Conservation (phyloP, 2,113 vertebrate species). For the Gymnarchus niloticus region DNA sequence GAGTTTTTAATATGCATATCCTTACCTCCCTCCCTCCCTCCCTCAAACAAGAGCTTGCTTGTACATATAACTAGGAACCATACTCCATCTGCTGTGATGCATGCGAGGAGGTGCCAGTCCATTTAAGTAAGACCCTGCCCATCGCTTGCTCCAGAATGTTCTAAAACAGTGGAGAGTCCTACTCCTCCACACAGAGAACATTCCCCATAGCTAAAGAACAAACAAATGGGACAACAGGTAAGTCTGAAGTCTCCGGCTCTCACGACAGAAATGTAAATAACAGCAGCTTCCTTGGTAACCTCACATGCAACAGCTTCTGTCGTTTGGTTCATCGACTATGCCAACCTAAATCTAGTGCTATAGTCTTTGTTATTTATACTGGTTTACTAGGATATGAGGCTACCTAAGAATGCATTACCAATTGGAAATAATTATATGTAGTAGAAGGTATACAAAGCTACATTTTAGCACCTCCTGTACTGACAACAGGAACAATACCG, state of each 20-base stretch:
- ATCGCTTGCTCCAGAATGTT: constrained; percentile 10
- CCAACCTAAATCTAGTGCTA: constrained; percentile 32
- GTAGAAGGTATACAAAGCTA: constrained; percentile 31
- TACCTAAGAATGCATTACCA: constrained; percentile 24
- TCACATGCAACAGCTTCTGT: constrained; percentile 23
- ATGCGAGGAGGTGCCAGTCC: not conserved
- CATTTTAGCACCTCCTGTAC: constrained; percentile 34
- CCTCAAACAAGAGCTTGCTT: constrained; percentile 14
- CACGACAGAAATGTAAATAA: constrained; percentile 21
- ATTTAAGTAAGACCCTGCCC: not conserved
- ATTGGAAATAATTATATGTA: constrained; percentile 23
- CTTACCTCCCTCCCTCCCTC: constrained; percentile 22
- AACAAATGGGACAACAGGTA: not conserved
- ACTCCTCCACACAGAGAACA: too few relatives aligned
- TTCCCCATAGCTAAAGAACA: constrained; percentile 1
- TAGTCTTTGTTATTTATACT: constrained; percentile 31
- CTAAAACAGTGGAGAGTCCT: not conserved
- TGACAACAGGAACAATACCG: constrained; percentile 25
- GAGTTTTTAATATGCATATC: not conserved
- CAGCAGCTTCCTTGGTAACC: constrained; percentile 30
- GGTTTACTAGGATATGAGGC: constrained; percentile 30
- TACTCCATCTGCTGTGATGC: not conserved
- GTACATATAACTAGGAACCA: not conserved
- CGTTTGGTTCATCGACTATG: constrained; percentile 30
- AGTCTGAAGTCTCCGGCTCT: not conserved